Evolutionary conservation across 2,888 invertebrate species (phyloP), one percentile per base, ranked within the genome.

Genomic region (Aphidoletes aphidimyza): DNA sequence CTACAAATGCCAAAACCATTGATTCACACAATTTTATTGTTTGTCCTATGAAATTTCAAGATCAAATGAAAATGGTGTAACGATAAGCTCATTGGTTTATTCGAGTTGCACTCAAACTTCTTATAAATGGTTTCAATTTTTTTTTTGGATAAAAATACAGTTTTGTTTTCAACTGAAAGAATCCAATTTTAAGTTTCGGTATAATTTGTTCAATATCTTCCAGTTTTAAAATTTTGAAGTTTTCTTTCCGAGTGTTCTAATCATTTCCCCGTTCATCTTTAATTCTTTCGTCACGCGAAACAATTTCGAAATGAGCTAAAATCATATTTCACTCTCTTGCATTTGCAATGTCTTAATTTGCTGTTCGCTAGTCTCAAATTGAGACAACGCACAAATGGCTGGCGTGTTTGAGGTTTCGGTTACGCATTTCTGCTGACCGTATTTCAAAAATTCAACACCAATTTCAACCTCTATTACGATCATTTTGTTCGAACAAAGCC

Each of bases 351-450:
- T 39, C 17, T 47, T 11, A n/a, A 54, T 22, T 54, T 54, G 54
- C 22, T 30, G 54, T 69, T 5, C 17, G 14, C 17, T 47, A 39
- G 47, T 54, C 30, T n/a, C 30, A 69, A 69, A 14, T 69, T 69
- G 69, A 69, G 69, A 69, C 69, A n/a, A 69, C 69, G 14, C 69
- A 34, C n/a, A 69, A 69, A 30, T 69, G 54, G 54, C 22, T n/a
- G n/a, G n/a, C 54, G 22, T 11, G 69, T 69, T 69, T 69, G 30
- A 30, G 30, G 69, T 69, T 69, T 69, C 34, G 34, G 69, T 69
- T 69, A 69, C 54, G 26, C 69, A 30, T 69, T 69, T 69, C 30
- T 69, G 69, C 69, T 69, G 69, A 69, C 69, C 69, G 69, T 69
- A 30, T 69, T 69, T 69, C 30, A 34, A 30, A 30, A n/a, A n/a